Percentiles rank a stretch among this genome's conserved stretches.
phyloP scores from a whole-genome alignment of 2,113 vertebrate species.

The Argyrosomus japonicus region DNA sequence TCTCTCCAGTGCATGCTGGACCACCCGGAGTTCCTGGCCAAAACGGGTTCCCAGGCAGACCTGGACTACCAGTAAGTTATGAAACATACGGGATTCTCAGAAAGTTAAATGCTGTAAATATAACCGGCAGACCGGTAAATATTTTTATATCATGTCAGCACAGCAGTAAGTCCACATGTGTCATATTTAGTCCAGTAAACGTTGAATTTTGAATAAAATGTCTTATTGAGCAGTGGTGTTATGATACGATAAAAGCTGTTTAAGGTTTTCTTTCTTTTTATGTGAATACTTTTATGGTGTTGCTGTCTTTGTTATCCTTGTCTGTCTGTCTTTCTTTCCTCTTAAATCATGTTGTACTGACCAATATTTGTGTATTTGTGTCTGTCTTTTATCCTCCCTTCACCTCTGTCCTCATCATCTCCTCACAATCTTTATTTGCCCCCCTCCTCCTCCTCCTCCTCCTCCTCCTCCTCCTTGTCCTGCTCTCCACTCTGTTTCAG shows the following conservation, averaged over 20 bases:
- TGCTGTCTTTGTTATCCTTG: slow-evolving; percentile 12
- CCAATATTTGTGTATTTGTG: slow-evolving; percentile 19
- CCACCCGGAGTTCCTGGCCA: slow-evolving; percentile 83
- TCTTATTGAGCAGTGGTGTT: background rate
- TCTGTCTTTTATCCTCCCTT: slow-evolving; percentile 25
- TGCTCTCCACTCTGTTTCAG: slow-evolving; percentile 68
- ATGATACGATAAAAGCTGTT: background rate
- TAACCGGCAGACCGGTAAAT: too few species aligned
- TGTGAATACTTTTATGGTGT: background rate
- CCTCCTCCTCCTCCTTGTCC: slow-evolving; percentile 15
- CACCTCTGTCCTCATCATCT: background rate
- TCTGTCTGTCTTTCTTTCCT: background rate
- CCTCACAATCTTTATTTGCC: background rate
- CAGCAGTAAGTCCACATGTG: background rate
- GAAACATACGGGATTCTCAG: background rate
- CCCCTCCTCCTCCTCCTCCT: background rate
- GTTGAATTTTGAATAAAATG: background rate
- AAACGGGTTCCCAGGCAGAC: slow-evolving; percentile 83
- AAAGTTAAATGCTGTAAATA: too few species aligned
- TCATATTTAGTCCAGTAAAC: background rate
- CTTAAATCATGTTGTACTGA: slow-evolving; percentile 5
- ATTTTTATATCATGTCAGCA: background rate
- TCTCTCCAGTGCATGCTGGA: slow-evolving; percentile 62
- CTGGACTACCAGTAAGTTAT: slow-evolving; percentile 85
- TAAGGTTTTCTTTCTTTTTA: background rate